Evolutionary conservation across 2,797 vertebrate species (phyloP), one percentile per base, ranked within the genome.

Genomic region (Rhinatrema bivittatum): DNA sequence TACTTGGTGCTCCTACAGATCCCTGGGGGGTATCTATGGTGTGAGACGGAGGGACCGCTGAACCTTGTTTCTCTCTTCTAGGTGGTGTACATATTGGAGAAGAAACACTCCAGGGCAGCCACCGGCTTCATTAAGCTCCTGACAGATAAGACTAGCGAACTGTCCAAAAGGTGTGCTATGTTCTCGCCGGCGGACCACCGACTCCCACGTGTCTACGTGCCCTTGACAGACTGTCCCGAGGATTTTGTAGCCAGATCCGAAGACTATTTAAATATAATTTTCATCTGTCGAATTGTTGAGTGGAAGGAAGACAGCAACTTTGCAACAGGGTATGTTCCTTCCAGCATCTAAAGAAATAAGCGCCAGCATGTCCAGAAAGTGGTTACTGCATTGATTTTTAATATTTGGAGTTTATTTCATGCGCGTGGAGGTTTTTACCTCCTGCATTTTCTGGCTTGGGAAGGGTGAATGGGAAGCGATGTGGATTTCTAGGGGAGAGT

Each of bases 161-260:
- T 84, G 22, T 84, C 77, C 42, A 78, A 52, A 63, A 86, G 84
- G 12, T 94, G 85, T 4, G 91, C 90, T 46, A 82, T 97, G 75
- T 99, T 99, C 68, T 92, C 93, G 27, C 96, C 96, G 0, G 76
- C 88, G 31, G 96, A 99, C 70, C 95, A 98, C 67, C 82, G 96
- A 9, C 87, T 98, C 31, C 96, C 96, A 3, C 80, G 95, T 25
- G 84, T 90, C 7, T 92, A 95, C 0, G 75, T 99, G 34, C 85
- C 87, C 14, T 79, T 96, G 14, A 47, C 68, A 1, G 89, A 94
- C 45, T 99, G 94, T 57, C 96, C 96, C 5, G 50, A 72, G 13
- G 85, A 95, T 56, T 94, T 98, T 10, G 7, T 50, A 28, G 56
- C 61, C 16, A 82, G 87, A 16, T 74, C 93, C 1, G 84, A 79